Evolutionary conservation across 2,797 vertebrate genomes (phyloP), one percentile per base, ranked within the genome.

Genomic region (Holocentrus rufus): DNA sequence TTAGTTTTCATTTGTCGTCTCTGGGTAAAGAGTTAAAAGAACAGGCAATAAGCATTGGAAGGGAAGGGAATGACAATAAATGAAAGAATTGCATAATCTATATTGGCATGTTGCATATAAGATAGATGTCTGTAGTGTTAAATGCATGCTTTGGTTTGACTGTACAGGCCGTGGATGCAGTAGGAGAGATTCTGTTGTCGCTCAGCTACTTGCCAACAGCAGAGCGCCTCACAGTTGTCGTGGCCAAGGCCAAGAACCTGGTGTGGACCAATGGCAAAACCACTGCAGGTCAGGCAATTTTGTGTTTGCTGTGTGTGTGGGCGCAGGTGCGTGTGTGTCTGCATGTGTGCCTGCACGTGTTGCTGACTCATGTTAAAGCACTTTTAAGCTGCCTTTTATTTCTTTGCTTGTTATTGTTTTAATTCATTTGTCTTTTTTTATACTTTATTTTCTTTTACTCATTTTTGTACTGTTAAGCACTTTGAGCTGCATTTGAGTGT

Each of bases 181-280:
- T 97, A 0, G 98, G 98, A 1, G 98, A 99, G 91, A 96, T 99
- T 87, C 91, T 99, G 75, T 87, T 99, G 30, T 99, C 97, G 47
- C 96, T 99, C 59, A 99, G 98, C 77, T 99, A 99, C 90, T 89
- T 99, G 77, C 98, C 98, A 3, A 99, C 98, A 0, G 98, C 98
- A 0, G 97, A 99, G 91, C 94, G 98, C 54, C 95, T 99, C 87
- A 99, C 98, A 0, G 96, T 99, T 83, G 97, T 99, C 0, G 96
- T 98, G 68, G 98, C 98, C 62, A 99, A 99, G 92, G 97, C 96
- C 81, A 99, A 96, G 93, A 99, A 97, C 86, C 95, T 99, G 0
- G 80, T 96, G 76, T 99, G 97, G 98, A 96, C 92, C 86, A 95
- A 95, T 0, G 89, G 95, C 74, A 99, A 97, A 89, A 94, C 86